Percentiles rank a stretch among this genome's conserved stretches.
Evolutionary conservation across 2,888 invertebrate species (phyloP).

Genomic region (Eueremaeus valkanovi): DNA sequence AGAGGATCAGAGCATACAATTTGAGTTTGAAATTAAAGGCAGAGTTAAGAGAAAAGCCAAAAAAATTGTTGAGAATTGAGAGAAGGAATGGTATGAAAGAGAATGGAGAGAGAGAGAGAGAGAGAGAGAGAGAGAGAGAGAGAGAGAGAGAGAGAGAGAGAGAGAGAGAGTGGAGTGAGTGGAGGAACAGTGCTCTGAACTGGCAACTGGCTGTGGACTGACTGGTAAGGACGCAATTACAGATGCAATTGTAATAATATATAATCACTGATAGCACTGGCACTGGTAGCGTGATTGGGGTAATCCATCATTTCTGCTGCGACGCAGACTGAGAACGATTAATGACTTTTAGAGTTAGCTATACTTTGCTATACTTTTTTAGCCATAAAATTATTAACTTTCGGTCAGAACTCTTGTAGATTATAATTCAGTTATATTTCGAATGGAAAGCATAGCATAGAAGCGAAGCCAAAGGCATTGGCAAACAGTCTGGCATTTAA

Average conservation of each 20-base stretch:
- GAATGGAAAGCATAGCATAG: background rate
- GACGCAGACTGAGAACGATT: constrained; percentile 19
- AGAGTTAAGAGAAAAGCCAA: constrained; percentile 27
- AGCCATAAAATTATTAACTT: constrained; percentile 29
- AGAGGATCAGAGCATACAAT: background rate
- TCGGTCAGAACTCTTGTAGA: background rate
- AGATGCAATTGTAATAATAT: constrained; percentile 38
- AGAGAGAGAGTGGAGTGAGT: constrained; percentile 45
- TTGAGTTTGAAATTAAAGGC: background rate
- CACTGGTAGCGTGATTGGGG: constrained; percentile 38
- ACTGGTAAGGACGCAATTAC: constrained; percentile 30
- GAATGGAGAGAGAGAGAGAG: constrained; percentile 2
- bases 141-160: constrained; percentile 27
- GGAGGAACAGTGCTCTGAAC: constrained; percentile 39
- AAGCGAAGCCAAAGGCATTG: background rate
- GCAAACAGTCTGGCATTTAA: background rate
- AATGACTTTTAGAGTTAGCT: constrained; percentile 9
- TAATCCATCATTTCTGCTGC: constrained; percentile 37
- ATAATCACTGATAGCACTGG: constrained; percentile 34
- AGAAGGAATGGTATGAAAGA: too few relatives aligned
- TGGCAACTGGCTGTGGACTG: too few relatives aligned
- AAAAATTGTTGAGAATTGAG: too few relatives aligned
- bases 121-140: constrained; percentile 21
- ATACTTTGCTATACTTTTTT: constrained; percentile 20
- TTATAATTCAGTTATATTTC: constrained; percentile 21